Evolutionary conservation across 2,113 vertebrate genomes (phyloP).

Genomic region (Carettochelys insculpta): DNA sequence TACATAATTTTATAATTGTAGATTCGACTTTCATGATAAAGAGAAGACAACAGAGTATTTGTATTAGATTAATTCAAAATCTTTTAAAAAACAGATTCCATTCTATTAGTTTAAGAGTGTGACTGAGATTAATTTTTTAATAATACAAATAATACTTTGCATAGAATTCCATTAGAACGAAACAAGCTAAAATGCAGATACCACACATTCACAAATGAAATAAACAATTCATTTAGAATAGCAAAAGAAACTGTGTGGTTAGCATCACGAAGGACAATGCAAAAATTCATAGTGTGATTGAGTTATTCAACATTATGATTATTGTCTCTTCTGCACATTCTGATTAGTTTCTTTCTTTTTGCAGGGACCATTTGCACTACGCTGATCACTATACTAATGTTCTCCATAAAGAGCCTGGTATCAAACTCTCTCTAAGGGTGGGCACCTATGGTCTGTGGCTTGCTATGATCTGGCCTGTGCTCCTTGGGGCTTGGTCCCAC

Average conservation of each 20-base stretch:
- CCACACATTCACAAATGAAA: conserved; percentile 14
- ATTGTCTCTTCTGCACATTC: conserved; percentile 25
- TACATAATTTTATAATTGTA: too few relatives aligned
- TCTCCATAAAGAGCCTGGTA: neutral
- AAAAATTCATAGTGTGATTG: conserved; percentile 26
- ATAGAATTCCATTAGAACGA: conserved; percentile 37
- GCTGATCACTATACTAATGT: neutral
- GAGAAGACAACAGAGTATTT: too few relatives aligned
- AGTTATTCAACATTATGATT: conserved; percentile 39
- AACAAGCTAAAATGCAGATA: conserved; percentile 38
- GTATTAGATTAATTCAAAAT: too few relatives aligned
- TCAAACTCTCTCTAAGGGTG: neutral
- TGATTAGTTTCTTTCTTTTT: neutral
- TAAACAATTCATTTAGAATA: conserved; percentile 36
- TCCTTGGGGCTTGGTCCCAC: too few relatives aligned
- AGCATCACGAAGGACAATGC: conserved; percentile 47
- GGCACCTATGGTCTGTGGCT: too few relatives aligned
- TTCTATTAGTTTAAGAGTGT: too few relatives aligned
- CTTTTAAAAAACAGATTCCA: too few relatives aligned
- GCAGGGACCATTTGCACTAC: neutral
- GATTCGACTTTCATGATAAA: too few relatives aligned
- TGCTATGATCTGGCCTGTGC: too few relatives aligned
- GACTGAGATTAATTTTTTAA: too few relatives aligned
- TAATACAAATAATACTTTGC: neutral
- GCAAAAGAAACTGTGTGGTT: conserved; percentile 48